These are phyloP conservation scores for Chloroceryle amazona DNA, from an alignment of 2,797 vertebrate species.

Conservation along the genomic window DNA sequence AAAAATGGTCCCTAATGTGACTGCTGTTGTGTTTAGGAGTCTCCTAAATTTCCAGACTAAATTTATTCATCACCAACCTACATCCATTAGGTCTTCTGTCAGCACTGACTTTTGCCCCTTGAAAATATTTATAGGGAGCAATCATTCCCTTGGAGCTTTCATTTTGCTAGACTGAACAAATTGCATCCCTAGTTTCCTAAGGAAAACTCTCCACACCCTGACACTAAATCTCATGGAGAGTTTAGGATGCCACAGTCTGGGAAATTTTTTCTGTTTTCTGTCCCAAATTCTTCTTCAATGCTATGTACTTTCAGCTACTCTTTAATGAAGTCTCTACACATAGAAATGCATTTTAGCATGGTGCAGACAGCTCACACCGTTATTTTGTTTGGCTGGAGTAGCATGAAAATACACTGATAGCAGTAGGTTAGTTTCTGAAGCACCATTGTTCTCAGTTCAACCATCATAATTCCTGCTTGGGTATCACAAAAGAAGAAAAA, in stretches of 20 bases:
- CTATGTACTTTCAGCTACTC: not conserved
- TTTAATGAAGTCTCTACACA: not conserved
- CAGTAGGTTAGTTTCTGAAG: not conserved
- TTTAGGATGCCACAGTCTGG: not conserved
- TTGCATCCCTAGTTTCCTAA: not conserved
- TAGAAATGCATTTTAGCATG: not conserved
- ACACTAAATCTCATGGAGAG: not conserved
- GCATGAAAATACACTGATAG: not conserved
- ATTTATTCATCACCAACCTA: not conserved
- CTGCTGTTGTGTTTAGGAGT: not conserved
- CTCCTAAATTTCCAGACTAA: not conserved
- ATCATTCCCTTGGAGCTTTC: not conserved
- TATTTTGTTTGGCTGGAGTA: not conserved
- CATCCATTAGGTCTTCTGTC: not conserved
- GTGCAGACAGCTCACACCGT: not conserved
- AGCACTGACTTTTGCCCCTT: not conserved
- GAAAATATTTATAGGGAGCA: conserved; percentile 34
- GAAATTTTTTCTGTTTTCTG: not conserved
- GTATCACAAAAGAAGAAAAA: not conserved
- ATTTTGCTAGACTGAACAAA: not conserved
- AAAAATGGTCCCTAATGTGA: not conserved
- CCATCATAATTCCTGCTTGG: not conserved
- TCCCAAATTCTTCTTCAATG: not conserved
- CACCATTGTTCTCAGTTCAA: not conserved
- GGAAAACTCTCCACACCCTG: not conserved